Conservation (phyloP, 2,113 vertebrate genomes). For the Ursus arctos region DNA sequence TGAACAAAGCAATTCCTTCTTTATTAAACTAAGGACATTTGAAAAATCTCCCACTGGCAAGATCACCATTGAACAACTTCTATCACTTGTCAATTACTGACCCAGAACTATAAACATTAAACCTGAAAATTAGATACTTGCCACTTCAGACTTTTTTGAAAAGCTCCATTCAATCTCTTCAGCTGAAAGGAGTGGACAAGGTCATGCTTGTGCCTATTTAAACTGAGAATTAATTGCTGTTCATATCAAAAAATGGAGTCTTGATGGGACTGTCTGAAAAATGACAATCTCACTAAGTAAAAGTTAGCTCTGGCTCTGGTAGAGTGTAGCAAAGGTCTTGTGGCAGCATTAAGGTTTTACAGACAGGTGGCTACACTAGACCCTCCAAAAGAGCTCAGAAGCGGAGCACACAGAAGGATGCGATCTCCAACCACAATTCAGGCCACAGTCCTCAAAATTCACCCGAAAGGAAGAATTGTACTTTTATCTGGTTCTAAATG, state of each 20-base stretch:
- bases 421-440: not conserved
- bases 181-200: constrained; percentile 2
- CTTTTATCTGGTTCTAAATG: constrained; percentile 57
- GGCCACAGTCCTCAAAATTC: constrained; percentile 25
- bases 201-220: constrained; percentile 59
- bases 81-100: constrained; percentile 70
- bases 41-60: constrained; percentile 68
- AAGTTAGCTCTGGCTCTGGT: not conserved
- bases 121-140: constrained; percentile 62
- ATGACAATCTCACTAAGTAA: not conserved
- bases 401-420: not conserved
- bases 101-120: constrained; percentile 62
- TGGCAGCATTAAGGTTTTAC: not conserved
- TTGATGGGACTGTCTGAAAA: constrained; percentile 28
- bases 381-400: not conserved
- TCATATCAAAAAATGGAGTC: constrained; percentile 34
- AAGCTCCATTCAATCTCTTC: constrained; percentile 51
- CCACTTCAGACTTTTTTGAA: constrained; percentile 16
- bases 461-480: not conserved
- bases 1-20: constrained; percentile 55
- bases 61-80: constrained; percentile 51
- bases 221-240: constrained; percentile 59
- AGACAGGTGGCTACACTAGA: not conserved
- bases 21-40: constrained; percentile 56
- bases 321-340: not conserved